Evolutionary conservation across 2,888 invertebrate species (phyloP).

Genomic region (Hydroisotoma schaefferi): DNA sequence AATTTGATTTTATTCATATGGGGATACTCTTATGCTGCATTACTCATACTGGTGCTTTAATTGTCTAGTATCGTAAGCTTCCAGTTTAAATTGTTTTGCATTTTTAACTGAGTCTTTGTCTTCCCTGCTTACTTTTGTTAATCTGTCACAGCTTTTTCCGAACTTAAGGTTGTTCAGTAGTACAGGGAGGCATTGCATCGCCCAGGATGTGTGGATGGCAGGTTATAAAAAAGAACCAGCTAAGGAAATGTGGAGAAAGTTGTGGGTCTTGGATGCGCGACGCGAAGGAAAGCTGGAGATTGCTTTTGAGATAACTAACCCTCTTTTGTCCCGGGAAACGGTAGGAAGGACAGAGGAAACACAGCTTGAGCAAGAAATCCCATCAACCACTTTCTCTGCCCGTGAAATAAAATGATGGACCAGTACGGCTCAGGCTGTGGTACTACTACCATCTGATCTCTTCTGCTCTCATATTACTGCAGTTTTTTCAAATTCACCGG

Average conservation of each 20-base stretch:
- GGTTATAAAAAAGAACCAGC: too few relatives aligned
- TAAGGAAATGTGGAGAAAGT: neutral
- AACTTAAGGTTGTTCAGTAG: too few relatives aligned
- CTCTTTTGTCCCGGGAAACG: constrained; percentile 17
- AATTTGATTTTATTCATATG: too few relatives aligned
- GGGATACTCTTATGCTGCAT: too few relatives aligned
- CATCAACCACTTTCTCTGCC: constrained; percentile 5
- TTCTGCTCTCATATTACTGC: neutral
- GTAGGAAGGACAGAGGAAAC: constrained; percentile 13
- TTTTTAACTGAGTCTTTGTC: too few relatives aligned
- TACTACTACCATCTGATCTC: constrained; percentile 3
- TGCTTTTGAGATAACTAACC: constrained; percentile 11
- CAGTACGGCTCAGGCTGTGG: neutral
- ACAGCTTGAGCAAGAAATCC: constrained; percentile 2
- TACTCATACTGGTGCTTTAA: too few relatives aligned
- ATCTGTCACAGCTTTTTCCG: too few relatives aligned
- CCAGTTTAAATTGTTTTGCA: too few relatives aligned
- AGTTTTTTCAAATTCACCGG: neutral
- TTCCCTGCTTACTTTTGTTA: too few relatives aligned
- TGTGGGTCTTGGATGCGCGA: constrained; percentile 11
- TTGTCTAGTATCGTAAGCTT: too few relatives aligned
- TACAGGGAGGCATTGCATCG: too few relatives aligned
- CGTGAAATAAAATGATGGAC: neutral
- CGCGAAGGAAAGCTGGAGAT: neutral
- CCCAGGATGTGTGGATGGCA: too few relatives aligned